Base-by-base conservation (phyloP, 2,797 vertebrate species). In the Chiropotes sagulatus region DNA sequence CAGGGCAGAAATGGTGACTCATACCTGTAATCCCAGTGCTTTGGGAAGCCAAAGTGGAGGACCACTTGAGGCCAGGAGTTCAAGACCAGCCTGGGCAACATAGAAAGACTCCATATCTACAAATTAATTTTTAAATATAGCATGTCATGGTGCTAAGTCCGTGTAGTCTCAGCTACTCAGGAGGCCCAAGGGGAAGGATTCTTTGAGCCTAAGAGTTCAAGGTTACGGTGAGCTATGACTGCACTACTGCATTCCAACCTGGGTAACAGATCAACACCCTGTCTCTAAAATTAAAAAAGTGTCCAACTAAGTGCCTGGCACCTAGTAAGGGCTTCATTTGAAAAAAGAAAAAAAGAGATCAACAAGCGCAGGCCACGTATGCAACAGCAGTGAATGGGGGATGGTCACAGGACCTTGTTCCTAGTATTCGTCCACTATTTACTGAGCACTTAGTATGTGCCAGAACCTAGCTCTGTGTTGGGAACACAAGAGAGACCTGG, bases 341-440 rank as follows among this genome's bases (percentile, higher is more conserved):
- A 22, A 9, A 81, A 41, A 26, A 17, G 39, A 86, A 39, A 39
- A 85, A 33, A 75, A 7, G 13, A 73, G 70, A 54, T 24, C 11
- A 28, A n/a, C 12, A 72, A 4, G 4, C 9, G 0, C 5, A 39
- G 73, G 20, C 28, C 46, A 15, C 0, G 0, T 9, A 75, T 33
- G n/a, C 57, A 57, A 36, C 7, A 48, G 73, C 50, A 7, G 20
- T 0, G 19, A 67, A 28, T 22, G 11, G 24, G 11, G 20, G 7
- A 19, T 30, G 17, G 10, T 76, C 75, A 26, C 33, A 67, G 64
- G 41, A 36, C 73, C 9, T 81, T 26, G 48, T 82, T 58, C 82
- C 92, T 67, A 39, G 22, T 4, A 58, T 52, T 14, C 33, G 12
- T 33, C 36, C 67, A 33, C 19, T 13, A 57, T 52, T 88, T 88